Base-by-base conservation (phyloP, 1,140 invertebrate genomes). In the Alviniconcha marisindica region DNA sequence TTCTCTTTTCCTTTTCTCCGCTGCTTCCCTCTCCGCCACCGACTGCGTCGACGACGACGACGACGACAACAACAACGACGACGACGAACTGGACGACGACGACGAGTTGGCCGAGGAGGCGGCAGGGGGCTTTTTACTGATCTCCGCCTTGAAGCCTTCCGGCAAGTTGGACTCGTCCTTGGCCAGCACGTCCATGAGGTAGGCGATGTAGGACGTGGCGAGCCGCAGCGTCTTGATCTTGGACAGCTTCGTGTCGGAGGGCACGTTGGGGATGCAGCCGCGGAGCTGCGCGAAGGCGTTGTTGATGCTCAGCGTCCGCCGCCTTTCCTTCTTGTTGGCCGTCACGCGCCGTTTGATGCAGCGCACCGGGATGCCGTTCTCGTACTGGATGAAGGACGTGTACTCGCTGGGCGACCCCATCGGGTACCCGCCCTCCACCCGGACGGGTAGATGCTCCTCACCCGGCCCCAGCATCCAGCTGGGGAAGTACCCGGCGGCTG, bases 181-280 rank as follows among this genome's bases (percentile, higher is more conserved):
- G 33, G 93, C 90, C 56, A 94, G 86, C 21, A 94, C 88, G 73
- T 94, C 92, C 94, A 94, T 94, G 28, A 94, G 88, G 87, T 94
- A 94, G 3, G 92, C 90, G 66, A 94, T 94, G 85, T 94, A 95
- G 81, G 90, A 93, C 15, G 94, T 94, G 14, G 94, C 94, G 81
- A 95, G 88, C 54, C 93, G 87, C 48, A 94, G 87, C 15, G 94
- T 94, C 88, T 94, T 94, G 42, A 94, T 94, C 89, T 94, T 94
- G 51, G 94, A 95, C 71, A 98, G 92, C 93, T 99, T 99, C 0
- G 98, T 99, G 91, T 99, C 98, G 0, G 96, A 95, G 0, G 98
- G 98, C 10, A 99, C 97, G 90, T 99, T 98, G 0, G 98, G 98
- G 88, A 99, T 99, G 91, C 97, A 97, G 82, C 98, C 97, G 3